Percentiles rank a stretch among this genome's conserved stretches.
phyloP scores from a whole-genome alignment of 2,797 vertebrate genomes.

The Acipenser oxyrinchus region DNA sequence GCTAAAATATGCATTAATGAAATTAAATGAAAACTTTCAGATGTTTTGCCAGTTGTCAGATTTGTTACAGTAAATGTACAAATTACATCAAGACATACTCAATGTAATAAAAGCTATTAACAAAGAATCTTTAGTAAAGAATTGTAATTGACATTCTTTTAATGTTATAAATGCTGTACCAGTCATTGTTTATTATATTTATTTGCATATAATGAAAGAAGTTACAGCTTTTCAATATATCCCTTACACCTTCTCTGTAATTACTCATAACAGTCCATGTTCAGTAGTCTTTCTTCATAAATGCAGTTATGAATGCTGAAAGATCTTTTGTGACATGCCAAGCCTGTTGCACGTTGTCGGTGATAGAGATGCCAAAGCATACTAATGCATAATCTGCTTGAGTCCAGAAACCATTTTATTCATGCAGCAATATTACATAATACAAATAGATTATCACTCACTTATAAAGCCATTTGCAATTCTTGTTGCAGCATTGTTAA shows the following conservation, averaged over 20 bases:
- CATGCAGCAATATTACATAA: slow-evolving; percentile 26
- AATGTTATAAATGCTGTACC: too few species aligned
- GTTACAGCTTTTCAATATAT: slow-evolving; percentile 6
- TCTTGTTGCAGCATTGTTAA: slow-evolving; percentile 18
- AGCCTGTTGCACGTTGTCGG: not conserved
- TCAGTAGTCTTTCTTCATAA: slow-evolving; percentile 15
- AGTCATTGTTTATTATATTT: not conserved
- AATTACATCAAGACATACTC: too few species aligned
- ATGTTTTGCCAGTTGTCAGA: too few species aligned
- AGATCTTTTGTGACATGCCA: slow-evolving; percentile 20
- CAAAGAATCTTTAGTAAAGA: too few species aligned
- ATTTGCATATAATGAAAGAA: not conserved
- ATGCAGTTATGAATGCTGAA: slow-evolving; percentile 18
- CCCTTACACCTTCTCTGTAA: slow-evolving; percentile 13
- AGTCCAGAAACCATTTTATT: slow-evolving; percentile 25
- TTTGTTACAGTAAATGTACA: too few species aligned
- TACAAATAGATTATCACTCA: slow-evolving; percentile 23
- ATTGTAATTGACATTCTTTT: too few species aligned
- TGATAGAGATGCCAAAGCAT: not conserved
- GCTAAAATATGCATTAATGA: too few species aligned
- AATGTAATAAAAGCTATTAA: too few species aligned
- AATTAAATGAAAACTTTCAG: too few species aligned
- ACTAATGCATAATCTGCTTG: slow-evolving; percentile 22
- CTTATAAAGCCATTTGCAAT: slow-evolving; percentile 4
- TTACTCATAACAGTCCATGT: slow-evolving; percentile 7